These are phyloP conservation scores for Corythoichthys intestinalis DNA, from an alignment of 2,113 vertebrate genomes.

Conservation along the genomic window DNA sequence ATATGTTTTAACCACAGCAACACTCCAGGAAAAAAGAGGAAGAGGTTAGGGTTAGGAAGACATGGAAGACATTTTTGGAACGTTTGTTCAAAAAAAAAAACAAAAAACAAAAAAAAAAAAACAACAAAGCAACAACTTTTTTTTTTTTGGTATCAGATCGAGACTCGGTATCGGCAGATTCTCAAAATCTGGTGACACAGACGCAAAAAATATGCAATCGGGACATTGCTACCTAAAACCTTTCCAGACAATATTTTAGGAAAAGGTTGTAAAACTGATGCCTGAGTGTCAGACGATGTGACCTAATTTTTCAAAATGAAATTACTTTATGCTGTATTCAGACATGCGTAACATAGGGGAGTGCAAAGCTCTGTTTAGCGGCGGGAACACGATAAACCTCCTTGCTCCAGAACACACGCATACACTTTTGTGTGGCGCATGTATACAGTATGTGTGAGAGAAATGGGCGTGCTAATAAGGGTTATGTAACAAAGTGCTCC, in stretches of 20 bases:
- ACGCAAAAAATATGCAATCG: no score
- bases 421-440: slow-evolving; percentile 10
- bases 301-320: slow-evolving; percentile 13
- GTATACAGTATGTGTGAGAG: slow-evolving; percentile 14
- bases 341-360: slow-evolving; percentile 30
- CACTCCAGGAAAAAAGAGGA: no score
- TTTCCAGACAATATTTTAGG: slow-evolving; percentile 1
- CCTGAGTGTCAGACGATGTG: slow-evolving; percentile 17
- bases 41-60: no score
- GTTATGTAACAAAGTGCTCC: slow-evolving; percentile 44
- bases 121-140: no score
- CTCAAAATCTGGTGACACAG: no score
- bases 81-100: no score
- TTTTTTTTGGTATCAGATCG: no score
- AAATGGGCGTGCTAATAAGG: slow-evolving; percentile 30
- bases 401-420: slow-evolving; percentile 8
- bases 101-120: no score
- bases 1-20: no score
- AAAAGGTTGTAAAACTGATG: not conserved
- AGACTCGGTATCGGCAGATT: no score
- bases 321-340: slow-evolving; percentile 33
- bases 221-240: not conserved
- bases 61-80: no score
- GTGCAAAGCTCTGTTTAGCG: slow-evolving; percentile 51
- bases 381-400: slow-evolving; percentile 49